Evolutionary conservation across 2,113 vertebrate genomes (phyloP).

Genomic region (Pholis gunnellus): DNA sequence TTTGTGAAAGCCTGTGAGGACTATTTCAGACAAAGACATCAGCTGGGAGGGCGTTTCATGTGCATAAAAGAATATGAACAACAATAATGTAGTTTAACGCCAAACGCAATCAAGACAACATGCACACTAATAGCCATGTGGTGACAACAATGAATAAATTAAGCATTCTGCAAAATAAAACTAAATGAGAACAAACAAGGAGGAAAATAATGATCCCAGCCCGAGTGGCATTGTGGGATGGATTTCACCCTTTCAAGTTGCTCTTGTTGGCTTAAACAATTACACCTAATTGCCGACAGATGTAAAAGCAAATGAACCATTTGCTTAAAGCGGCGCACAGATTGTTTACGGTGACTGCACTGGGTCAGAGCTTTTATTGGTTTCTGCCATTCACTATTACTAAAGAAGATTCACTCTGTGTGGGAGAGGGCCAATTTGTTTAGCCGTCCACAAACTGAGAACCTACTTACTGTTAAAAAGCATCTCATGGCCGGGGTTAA

Average conservation of each 20-base stretch:
- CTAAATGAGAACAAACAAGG: slow-evolving; percentile 28
- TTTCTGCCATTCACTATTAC: slow-evolving; percentile 21
- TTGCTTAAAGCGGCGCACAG: slow-evolving; percentile 42
- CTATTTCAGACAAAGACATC: slow-evolving; percentile 11
- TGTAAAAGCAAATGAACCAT: slow-evolving; percentile 64
- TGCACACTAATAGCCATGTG: slow-evolving; percentile 3
- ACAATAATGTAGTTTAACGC: slow-evolving; percentile 13
- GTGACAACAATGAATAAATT: slow-evolving; percentile 43
- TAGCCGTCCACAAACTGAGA: slow-evolving; percentile 6
- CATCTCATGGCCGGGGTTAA: background rate
- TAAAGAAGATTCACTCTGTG: slow-evolving; percentile 17
- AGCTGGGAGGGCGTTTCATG: slow-evolving; percentile 17
- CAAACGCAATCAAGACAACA: slow-evolving; percentile 18
- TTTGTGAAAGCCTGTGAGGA: slow-evolving; percentile 2
- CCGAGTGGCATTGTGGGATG: slow-evolving; percentile 44
- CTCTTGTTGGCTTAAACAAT: slow-evolving; percentile 64
- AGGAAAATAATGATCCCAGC: slow-evolving; percentile 51
- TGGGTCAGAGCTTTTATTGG: slow-evolving; percentile 39
- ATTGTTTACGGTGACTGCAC: slow-evolving; percentile 35
- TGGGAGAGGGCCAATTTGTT: slow-evolving; percentile 25
- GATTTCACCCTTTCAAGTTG: slow-evolving; percentile 58
- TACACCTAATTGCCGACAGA: slow-evolving; percentile 76
- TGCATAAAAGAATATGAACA: slow-evolving; percentile 20
- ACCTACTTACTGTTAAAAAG: background rate
- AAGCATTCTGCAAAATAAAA: slow-evolving; percentile 27